A percentile compares a stretch with the other conserved stretches of the same genome.
Conservation (phyloP, 2,113 vertebrate species). For the Lanius collurio region DNA sequence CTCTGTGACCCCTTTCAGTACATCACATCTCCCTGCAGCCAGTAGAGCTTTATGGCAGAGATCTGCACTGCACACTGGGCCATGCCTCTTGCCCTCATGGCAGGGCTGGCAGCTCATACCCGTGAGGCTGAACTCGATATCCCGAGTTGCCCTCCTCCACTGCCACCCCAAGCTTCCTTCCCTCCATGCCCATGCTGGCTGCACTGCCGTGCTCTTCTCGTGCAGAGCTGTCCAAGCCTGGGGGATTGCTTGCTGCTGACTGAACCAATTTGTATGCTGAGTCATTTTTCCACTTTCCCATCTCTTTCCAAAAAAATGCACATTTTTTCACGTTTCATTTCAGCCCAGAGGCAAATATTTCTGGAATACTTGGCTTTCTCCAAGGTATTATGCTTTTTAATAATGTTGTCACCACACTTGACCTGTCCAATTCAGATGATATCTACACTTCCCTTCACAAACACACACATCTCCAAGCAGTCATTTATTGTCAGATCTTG, state of each 20-base stretch:
- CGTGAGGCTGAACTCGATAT: not conserved
- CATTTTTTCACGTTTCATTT: conserved; percentile 56
- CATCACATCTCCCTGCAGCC: rapidly evolving
- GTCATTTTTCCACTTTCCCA: conserved; percentile 27
- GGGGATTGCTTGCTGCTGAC: not conserved
- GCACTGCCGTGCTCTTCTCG: rapidly evolving
- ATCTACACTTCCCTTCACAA: conserved; percentile 51
- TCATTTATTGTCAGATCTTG: conserved; percentile 40
- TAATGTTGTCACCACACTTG: conserved; percentile 63
- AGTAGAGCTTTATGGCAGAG: not conserved
- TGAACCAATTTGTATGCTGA: conserved; percentile 26
- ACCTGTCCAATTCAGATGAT: conserved; percentile 68
- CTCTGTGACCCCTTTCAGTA: not conserved
- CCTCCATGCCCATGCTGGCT: rapidly evolving
- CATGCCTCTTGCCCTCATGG: not conserved
- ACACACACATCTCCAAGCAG: conserved; percentile 38
- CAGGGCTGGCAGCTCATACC: not conserved
- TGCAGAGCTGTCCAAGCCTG: not conserved
- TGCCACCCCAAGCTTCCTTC: not conserved
- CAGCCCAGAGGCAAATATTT: conserved; percentile 61
- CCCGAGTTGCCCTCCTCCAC: not conserved
- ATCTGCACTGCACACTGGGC: not conserved
- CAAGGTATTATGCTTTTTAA: conserved; percentile 60
- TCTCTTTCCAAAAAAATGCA: conserved; percentile 33
- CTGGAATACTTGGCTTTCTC: conserved; percentile 52